These are phyloP conservation scores for Bubo scandiacus DNA, from an alignment of 2,113 vertebrate species.

Conservation along the genomic window DNA sequence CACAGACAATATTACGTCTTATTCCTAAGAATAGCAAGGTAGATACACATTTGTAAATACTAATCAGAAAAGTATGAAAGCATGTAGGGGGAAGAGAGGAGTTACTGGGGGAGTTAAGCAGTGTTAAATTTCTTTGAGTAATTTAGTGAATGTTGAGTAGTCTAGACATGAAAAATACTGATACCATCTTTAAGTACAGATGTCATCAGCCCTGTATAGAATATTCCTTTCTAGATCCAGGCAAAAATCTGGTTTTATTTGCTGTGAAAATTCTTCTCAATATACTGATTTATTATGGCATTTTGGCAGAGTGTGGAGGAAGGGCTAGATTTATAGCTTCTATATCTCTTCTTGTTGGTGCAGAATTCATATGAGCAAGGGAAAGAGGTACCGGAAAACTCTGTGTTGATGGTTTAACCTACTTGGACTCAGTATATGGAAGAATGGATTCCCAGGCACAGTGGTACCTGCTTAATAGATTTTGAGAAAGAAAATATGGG, in stretches of 20 bases:
- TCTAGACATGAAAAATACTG: constrained; percentile 42
- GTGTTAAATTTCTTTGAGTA: constrained; percentile 49
- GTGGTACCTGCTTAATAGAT: not conserved
- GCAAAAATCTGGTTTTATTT: not conserved
- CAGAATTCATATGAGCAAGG: not conserved
- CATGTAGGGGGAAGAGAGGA: not conserved
- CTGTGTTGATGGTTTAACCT: not conserved
- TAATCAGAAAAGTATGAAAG: constrained; percentile 18
- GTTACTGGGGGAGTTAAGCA: not conserved
- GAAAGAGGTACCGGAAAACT: not conserved
- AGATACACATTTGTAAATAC: not conserved
- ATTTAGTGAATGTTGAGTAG: constrained; percentile 15
- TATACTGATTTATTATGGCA: not conserved
- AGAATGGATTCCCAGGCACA: not conserved
- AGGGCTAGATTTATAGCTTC: not conserved
- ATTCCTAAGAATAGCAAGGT: constrained; percentile 28
- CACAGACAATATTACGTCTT: not conserved
- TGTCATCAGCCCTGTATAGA: constrained; percentile 2
- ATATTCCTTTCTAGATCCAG: not conserved
- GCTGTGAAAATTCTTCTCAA: not conserved
- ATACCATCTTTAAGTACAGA: not conserved
- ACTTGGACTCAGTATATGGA: not conserved
- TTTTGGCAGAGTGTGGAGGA: not conserved
- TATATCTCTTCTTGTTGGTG: not conserved
- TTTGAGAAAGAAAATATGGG: not conserved